These are phyloP conservation scores for Spilarctia lutea DNA, from an alignment of 2,888 invertebrate genomes.

Conservation along the genomic window DNA sequence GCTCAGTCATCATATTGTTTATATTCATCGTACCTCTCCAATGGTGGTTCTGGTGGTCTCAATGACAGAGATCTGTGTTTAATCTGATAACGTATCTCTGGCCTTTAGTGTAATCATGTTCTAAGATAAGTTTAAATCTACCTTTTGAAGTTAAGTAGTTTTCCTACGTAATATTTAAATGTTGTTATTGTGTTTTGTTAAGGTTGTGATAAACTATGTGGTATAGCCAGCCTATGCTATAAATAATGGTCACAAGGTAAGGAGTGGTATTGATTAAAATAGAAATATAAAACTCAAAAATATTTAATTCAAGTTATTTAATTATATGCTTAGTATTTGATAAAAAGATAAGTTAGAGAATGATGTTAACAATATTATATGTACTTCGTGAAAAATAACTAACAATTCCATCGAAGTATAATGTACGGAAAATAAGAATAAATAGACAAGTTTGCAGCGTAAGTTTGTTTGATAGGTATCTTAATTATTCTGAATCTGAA, in stretches of 20 bases:
- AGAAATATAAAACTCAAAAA: not conserved
- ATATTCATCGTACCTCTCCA: not conserved
- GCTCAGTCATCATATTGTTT: not conserved
- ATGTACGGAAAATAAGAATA: no score
- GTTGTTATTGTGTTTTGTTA: not conserved
- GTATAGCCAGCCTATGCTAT: not conserved
- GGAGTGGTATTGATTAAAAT: not conserved
- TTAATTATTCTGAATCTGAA: no score
- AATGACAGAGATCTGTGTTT: not conserved
- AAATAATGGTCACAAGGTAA: not conserved
- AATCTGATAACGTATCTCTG: not conserved
- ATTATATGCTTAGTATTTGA: no score
- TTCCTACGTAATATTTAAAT: not conserved
- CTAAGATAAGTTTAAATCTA: not conserved
- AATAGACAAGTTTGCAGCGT: no score
- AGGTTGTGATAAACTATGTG: not conserved
- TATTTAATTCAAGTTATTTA: no score
- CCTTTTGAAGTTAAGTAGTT: not conserved
- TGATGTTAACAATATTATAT: no score
- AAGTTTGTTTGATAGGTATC: no score
- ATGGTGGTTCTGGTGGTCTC: not conserved
- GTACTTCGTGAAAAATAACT: no score
- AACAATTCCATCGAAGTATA: no score
- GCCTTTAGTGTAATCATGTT: not conserved
- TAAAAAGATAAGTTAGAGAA: no score